phyloP scores from a whole-genome alignment of 1,140 invertebrate species.

The Trachelipus rathkii region DNA sequence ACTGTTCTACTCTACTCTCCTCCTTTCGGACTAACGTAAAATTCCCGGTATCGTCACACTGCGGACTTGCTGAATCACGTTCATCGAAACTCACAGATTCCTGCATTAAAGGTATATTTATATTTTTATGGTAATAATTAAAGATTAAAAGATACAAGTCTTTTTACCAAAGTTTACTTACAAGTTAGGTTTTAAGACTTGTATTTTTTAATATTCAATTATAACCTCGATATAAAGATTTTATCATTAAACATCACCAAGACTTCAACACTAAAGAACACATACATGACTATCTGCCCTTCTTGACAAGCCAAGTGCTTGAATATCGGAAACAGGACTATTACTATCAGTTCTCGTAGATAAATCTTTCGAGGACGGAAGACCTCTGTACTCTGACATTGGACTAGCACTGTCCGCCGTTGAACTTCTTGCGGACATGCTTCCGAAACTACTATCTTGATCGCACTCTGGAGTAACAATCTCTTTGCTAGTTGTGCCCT shows the following conservation, averaged over 20 bases:
- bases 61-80: constrained; percentile 40
- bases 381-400: constrained; percentile 40
- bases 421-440: constrained; percentile 45
- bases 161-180: not conserved
- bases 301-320: constrained; percentile 31
- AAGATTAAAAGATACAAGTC: not conserved
- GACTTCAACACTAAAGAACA: not conserved
- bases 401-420: constrained; percentile 46
- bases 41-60: constrained; percentile 43
- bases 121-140: not conserved
- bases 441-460: constrained; percentile 47
- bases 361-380: constrained; percentile 35
- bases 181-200: no score
- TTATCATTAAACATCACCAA: not conserved
- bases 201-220: no score
- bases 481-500: constrained; percentile 44
- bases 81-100: constrained; percentile 40
- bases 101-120: constrained; percentile 7
- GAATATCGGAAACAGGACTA: constrained; percentile 39
- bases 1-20: constrained; percentile 44
- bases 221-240: not conserved
- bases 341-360: constrained; percentile 41
- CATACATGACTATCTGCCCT: constrained; percentile 43
- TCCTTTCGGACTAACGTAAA: constrained; percentile 44
- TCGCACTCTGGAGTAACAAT: constrained; percentile 45